Conservation (phyloP, 2,888 invertebrate species). For the Lamproptera curius region DNA sequence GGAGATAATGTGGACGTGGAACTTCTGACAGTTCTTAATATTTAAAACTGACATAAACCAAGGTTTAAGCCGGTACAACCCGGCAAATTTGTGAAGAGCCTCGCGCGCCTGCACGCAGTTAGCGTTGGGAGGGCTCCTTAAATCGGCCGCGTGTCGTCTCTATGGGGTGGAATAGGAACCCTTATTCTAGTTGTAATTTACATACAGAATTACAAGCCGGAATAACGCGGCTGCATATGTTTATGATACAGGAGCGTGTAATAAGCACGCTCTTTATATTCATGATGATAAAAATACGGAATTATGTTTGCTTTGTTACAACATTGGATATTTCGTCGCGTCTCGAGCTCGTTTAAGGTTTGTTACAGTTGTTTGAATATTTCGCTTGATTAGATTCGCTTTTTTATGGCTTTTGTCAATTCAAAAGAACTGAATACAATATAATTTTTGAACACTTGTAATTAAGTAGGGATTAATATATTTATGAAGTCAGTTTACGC, state of each 20-base stretch:
- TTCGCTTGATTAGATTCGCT: too few relatives aligned
- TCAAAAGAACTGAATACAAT: too few relatives aligned
- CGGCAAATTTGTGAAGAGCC: conserved; percentile 33
- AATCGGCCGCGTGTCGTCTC: conserved; percentile 44
- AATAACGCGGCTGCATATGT: conserved; percentile 62
- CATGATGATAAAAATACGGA: conserved; percentile 23
- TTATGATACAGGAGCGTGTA: conserved; percentile 41
- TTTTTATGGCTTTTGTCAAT: too few relatives aligned
- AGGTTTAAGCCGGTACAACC: conserved; percentile 42
- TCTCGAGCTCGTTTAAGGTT: too few relatives aligned
- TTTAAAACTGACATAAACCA: conserved; percentile 63
- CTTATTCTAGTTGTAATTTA: conserved; percentile 72
- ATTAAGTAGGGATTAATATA: too few relatives aligned
- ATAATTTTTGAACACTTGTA: too few relatives aligned
- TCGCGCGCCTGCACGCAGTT: conserved; percentile 22
- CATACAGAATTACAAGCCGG: conserved; percentile 71
- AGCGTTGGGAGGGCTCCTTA: conserved; percentile 32
- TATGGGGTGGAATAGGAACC: conserved; percentile 60
- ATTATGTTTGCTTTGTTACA: conserved; percentile 1
- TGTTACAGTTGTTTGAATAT: too few relatives aligned
- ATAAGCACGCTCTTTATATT: conserved; percentile 18
- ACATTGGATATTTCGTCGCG: too few relatives aligned
- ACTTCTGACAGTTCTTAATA: conserved; percentile 50
- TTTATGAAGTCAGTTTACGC: too few relatives aligned
- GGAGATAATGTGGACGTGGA: conserved; percentile 25